Conservation (phyloP, 2,797 vertebrate species). For the Aulostomus chinensis region DNA sequence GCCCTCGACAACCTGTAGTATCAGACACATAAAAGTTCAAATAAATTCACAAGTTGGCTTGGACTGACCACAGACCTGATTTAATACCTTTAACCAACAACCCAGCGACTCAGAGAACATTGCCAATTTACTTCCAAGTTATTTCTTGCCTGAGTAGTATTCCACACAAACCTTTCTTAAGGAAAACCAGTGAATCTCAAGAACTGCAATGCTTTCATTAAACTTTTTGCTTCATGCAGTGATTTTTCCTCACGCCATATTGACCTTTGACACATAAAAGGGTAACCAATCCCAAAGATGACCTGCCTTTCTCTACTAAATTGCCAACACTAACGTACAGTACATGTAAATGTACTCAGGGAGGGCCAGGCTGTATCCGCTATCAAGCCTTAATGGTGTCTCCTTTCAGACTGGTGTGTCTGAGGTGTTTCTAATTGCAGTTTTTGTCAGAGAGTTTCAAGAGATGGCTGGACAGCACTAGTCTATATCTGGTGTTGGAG, state of each 20-base stretch:
- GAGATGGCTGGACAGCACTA: slow-evolving; percentile 69
- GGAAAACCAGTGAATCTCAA: too few relatives aligned
- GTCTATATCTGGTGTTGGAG: slow-evolving; percentile 65
- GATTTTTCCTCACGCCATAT: slow-evolving; percentile 58
- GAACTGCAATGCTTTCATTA: too few relatives aligned
- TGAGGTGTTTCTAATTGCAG: slow-evolving; percentile 77
- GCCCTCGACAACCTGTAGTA: too few relatives aligned
- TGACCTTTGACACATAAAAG: slow-evolving; percentile 69
- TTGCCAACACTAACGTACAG: slow-evolving; percentile 66
- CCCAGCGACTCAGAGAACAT: too few relatives aligned
- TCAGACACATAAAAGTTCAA: too few relatives aligned
- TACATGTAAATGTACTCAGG: slow-evolving; percentile 70
- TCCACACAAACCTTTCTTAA: too few relatives aligned
- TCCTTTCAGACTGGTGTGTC: slow-evolving; percentile 67
- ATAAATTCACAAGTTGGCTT: too few relatives aligned
- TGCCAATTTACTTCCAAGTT: too few relatives aligned
- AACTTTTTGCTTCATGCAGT: too few relatives aligned
- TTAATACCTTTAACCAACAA: too few relatives aligned
- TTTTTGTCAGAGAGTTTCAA: slow-evolving; percentile 60
- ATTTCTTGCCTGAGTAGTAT: too few relatives aligned
- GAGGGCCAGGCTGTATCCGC: slow-evolving; percentile 47
- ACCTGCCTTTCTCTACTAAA: slow-evolving; percentile 23
- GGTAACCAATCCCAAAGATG: slow-evolving; percentile 69
- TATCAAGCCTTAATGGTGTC: slow-evolving; percentile 60
- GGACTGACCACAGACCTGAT: too few relatives aligned